Conservation (phyloP, 1,140 invertebrate species). For the Antheraea mylitta region DNA sequence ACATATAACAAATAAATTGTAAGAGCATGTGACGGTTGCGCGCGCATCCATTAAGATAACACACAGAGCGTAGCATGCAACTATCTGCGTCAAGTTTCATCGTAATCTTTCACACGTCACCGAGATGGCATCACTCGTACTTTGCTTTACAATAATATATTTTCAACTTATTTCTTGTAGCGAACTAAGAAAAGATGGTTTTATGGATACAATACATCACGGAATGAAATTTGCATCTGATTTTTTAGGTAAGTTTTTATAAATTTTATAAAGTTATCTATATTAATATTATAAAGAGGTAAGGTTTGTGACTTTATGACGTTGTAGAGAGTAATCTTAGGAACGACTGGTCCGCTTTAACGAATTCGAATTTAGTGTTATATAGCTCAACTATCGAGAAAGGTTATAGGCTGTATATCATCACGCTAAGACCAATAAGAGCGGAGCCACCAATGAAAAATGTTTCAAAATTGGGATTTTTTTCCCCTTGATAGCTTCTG, state of each 20-base stretch:
- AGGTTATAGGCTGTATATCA: no score
- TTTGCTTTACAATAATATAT: slow-evolving; percentile 36
- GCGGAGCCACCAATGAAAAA: no score
- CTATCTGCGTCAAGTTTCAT: slow-evolving; percentile 25
- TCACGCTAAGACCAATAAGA: no score
- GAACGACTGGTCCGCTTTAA: no score
- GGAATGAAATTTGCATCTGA: slow-evolving; percentile 83
- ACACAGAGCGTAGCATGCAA: slow-evolving; percentile 46
- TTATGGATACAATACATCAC: slow-evolving; percentile 81
- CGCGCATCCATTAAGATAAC: slow-evolving; percentile 44
- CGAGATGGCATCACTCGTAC: slow-evolving; percentile 56
- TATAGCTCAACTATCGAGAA: no score
- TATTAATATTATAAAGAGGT: no score
- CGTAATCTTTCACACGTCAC: slow-evolving; percentile 38
- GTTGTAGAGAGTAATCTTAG: no score
- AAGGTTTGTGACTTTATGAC: no score
- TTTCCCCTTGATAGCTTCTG: no score
- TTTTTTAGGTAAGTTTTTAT: slow-evolving; percentile 74
- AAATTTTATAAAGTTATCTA: slow-evolving; percentile 3
- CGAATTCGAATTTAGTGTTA: no score
- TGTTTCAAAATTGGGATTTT: no score
- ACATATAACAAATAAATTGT: background rate
- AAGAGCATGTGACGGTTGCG: slow-evolving; percentile 44
- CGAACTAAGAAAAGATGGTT: slow-evolving; percentile 60
- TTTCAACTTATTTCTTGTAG: slow-evolving; percentile 35